phyloP scores from a whole-genome alignment of 2,797 vertebrate species.

The Danio kyathit region DNA sequence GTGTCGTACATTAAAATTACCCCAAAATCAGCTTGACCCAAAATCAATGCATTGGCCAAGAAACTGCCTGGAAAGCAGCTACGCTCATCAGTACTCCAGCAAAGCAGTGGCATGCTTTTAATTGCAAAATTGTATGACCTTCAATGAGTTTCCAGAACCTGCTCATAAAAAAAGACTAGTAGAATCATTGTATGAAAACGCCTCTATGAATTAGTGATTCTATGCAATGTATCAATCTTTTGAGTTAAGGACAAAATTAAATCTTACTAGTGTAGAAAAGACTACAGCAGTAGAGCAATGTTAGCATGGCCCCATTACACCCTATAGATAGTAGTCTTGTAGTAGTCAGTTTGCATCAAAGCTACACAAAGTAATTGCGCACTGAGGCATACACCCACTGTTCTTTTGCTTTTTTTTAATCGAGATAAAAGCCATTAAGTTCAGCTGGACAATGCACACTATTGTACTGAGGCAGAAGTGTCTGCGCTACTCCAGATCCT shows the following conservation, averaged over 20 bases:
- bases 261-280: not conserved
- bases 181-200: not conserved
- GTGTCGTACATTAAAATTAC: not conserved
- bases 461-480: too few species aligned
- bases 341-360: too few species aligned
- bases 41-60: not conserved
- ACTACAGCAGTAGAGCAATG: not conserved
- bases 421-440: too few species aligned
- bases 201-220: not conserved
- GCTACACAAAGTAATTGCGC: too few species aligned
- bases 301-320: not conserved
- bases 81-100: not conserved
- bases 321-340: not conserved
- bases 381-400: too few species aligned
- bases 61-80: conserved; percentile 7
- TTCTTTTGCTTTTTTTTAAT: too few species aligned
- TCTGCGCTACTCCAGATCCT: too few species aligned
- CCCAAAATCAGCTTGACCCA: not conserved
- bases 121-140: not conserved
- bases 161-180: not conserved
- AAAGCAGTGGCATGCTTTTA: not conserved
- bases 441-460: too few species aligned
- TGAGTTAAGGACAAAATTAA: not conserved
- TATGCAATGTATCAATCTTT: not conserved
- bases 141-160: not conserved